phyloP scores from a whole-genome alignment of 2,888 invertebrate genomes.

The Caenorhabditis wallacei region DNA sequence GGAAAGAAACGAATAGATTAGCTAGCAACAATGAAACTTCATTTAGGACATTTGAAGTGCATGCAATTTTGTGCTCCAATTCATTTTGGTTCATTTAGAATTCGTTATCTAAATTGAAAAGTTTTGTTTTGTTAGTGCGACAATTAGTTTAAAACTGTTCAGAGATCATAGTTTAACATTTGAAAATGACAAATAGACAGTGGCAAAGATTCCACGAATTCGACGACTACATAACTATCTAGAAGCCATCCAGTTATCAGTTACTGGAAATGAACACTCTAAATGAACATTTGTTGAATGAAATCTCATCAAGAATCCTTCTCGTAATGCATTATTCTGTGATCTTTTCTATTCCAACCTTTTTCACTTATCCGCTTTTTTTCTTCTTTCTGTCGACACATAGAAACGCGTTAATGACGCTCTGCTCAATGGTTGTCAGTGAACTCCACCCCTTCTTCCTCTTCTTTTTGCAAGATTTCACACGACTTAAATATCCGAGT shows the following conservation, averaged over 20 bases:
- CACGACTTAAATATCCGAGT: neutral
- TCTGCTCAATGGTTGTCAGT: slow-evolving; percentile 9
- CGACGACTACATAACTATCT: too few species aligned
- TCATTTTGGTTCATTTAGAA: neutral
- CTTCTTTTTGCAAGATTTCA: neutral
- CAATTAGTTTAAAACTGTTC: neutral
- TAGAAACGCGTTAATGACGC: slow-evolving; percentile 42
- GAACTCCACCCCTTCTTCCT: slow-evolving; percentile 14
- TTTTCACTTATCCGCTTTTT: slow-evolving; percentile 12
- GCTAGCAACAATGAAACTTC: neutral
- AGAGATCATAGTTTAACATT: neutral
- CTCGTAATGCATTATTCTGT: slow-evolving; percentile 1
- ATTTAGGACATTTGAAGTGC: neutral
- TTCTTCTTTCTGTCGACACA: neutral
- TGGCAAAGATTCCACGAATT: too few species aligned
- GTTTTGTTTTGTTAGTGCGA: neutral
- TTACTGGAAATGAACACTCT: neutral
- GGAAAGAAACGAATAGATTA: neutral
- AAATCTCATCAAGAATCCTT: neutral
- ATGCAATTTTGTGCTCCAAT: neutral
- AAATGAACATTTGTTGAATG: neutral
- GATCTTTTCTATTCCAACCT: neutral
- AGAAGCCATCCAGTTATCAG: neutral
- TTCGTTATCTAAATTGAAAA: neutral
- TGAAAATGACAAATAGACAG: neutral